These are phyloP conservation scores for Crotalus helleri DNA, from an alignment of 2,113 vertebrate species.

Conservation along the genomic window DNA sequence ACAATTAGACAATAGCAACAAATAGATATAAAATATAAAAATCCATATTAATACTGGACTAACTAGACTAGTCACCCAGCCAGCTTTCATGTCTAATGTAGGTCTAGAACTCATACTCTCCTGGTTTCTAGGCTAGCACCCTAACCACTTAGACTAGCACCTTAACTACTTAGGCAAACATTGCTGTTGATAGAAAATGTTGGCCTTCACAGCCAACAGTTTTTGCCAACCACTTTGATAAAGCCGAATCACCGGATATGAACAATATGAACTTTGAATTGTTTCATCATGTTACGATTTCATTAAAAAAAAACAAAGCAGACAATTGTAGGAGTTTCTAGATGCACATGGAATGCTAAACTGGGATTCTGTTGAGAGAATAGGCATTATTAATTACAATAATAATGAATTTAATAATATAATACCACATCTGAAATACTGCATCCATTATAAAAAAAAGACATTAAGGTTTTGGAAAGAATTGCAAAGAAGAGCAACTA, in stretches of 20 bases:
- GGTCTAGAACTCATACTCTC: neutral
- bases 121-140: neutral
- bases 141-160: neutral
- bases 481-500: no score
- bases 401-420: no score
- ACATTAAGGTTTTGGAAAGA: no score
- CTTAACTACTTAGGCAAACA: neutral
- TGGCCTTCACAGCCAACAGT: neutral
- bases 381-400: neutral
- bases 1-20: neutral
- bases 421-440: no score
- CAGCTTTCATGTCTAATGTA: neutral
- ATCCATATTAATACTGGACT: neutral
- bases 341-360: neutral
- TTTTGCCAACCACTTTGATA: neutral
- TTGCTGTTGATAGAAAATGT: neutral
- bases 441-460: no score
- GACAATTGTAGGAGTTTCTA: neutral
- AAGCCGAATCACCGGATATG: neutral
- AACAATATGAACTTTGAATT: neutral
- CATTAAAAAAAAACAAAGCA: neutral
- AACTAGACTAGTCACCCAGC: neutral
- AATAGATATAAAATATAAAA: neutral
- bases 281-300: neutral
- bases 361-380: neutral